A percentile compares a stretch with the other conserved stretches of the same genome.
Conservation (phyloP, 1,140 invertebrate species). For the Cheumatopsyche charites region DNA sequence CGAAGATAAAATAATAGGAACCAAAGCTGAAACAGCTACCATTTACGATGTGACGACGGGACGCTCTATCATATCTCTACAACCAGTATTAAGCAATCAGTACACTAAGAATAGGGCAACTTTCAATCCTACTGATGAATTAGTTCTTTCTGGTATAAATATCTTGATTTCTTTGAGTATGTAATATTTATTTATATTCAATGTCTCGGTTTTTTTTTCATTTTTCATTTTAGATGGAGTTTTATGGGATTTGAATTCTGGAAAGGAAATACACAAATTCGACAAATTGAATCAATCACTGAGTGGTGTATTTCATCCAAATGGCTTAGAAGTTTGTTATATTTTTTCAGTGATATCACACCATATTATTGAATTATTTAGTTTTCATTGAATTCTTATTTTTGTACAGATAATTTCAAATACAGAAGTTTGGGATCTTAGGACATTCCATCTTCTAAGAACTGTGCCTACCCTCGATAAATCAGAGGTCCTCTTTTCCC, state of each 20-base stretch:
- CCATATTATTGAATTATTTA: conserved; percentile 18
- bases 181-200: neutral
- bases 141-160: conserved; percentile 82
- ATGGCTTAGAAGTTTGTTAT: conserved; percentile 79
- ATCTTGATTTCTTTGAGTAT: too few species aligned
- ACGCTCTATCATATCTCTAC: conserved; percentile 73
- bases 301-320: conserved; percentile 97
- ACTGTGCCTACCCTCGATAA: conserved; percentile 93
- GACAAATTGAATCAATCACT: conserved; percentile 96
- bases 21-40: conserved; percentile 72
- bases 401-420: conserved; percentile 75
- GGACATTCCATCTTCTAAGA: conserved; percentile 91
- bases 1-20: conserved; percentile 86
- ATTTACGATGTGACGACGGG: conserved; percentile 92
- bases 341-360: neutral
- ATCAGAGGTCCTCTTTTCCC: conserved; percentile 68
- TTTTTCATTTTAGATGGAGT: conserved; percentile 77
- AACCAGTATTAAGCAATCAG: conserved; percentile 83
- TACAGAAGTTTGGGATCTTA: conserved; percentile 93
- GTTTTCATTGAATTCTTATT: conserved; percentile 1
- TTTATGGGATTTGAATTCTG: conserved; percentile 90
- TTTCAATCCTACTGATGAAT: conserved; percentile 91
- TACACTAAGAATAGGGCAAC: conserved; percentile 94
- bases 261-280: conserved; percentile 93
- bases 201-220: neutral